Conservation (phyloP, 2,113 vertebrate genomes). For the Phasianus colchicus region DNA sequence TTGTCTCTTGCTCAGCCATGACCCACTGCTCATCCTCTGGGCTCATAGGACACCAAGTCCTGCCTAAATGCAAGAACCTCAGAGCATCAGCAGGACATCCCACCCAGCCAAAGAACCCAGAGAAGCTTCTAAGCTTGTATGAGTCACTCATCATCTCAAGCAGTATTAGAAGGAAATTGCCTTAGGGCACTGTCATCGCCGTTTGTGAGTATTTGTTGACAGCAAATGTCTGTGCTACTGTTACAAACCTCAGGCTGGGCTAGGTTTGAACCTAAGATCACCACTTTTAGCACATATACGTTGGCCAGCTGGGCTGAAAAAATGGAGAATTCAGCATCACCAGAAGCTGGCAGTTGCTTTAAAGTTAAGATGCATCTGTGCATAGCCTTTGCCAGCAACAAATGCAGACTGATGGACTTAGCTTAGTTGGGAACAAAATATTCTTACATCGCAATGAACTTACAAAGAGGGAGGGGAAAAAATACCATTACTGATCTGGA, state of each 20-base stretch:
- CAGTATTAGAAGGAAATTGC: neutral
- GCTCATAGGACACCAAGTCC: slow-evolving; percentile 56
- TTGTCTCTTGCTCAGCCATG: slow-evolving; percentile 72
- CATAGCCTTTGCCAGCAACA: neutral
- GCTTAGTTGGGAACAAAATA: neutral
- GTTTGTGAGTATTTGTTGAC: neutral
- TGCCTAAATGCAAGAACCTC: slow-evolving; percentile 64
- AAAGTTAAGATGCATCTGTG: neutral
- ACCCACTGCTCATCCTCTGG: slow-evolving; percentile 59
- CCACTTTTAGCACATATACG: accelerated
- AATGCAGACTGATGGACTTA: neutral
- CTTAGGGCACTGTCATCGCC: neutral
- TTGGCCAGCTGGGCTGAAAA: neutral
- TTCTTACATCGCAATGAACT: neutral
- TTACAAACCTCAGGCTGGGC: neutral
- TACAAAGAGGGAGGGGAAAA: neutral
- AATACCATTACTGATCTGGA: neutral
- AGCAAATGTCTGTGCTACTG: neutral
- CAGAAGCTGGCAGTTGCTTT: neutral
- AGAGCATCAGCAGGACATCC: neutral
- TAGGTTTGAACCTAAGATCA: neutral
- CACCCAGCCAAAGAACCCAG: neutral
- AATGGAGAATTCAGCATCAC: neutral
- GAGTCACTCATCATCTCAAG: neutral
- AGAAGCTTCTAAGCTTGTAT: neutral